These are phyloP conservation scores for Cheilosia urbana DNA, from an alignment of 2,888 invertebrate genomes.

Conservation along the genomic window DNA sequence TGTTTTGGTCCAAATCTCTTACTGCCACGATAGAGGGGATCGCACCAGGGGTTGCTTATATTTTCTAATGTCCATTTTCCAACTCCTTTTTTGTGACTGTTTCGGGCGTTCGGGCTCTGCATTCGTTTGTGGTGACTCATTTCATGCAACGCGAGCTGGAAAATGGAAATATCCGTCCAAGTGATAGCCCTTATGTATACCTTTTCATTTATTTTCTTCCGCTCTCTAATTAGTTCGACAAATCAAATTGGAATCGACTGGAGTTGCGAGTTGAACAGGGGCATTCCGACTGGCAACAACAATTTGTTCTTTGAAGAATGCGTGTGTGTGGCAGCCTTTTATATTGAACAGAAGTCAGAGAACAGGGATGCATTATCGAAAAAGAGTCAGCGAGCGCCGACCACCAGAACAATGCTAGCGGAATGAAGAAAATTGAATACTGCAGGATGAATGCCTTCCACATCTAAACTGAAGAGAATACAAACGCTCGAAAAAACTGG, in stretches of 20 bases:
- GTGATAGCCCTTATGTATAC: not conserved
- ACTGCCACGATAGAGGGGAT: too few relatives aligned
- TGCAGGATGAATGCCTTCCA: too few relatives aligned
- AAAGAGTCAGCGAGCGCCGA: too few relatives aligned
- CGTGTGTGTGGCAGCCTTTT: not conserved
- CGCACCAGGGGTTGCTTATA: not conserved
- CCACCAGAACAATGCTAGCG: too few relatives aligned
- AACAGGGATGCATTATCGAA: too few relatives aligned
- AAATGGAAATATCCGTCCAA: not conserved
- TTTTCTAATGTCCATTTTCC: not conserved
- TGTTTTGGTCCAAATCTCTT: too few relatives aligned
- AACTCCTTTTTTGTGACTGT: not conserved
- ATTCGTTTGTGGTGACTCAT: not conserved
- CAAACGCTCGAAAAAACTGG: too few relatives aligned
- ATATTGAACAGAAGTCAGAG: not conserved
- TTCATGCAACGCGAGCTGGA: not conserved
- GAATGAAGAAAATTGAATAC: too few relatives aligned
- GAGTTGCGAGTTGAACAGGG: constrained; percentile 6
- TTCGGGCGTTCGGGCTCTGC: not conserved
- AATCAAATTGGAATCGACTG: constrained; percentile 1
- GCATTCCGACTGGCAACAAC: not conserved
- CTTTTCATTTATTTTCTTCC: not conserved
- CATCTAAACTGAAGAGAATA: too few relatives aligned
- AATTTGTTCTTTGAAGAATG: not conserved
- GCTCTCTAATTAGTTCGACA: constrained; percentile 8